Evolutionary conservation across 2,797 vertebrate species (phyloP), one percentile per base, ranked within the genome.

Genomic region (Tapera naevia): DNA sequence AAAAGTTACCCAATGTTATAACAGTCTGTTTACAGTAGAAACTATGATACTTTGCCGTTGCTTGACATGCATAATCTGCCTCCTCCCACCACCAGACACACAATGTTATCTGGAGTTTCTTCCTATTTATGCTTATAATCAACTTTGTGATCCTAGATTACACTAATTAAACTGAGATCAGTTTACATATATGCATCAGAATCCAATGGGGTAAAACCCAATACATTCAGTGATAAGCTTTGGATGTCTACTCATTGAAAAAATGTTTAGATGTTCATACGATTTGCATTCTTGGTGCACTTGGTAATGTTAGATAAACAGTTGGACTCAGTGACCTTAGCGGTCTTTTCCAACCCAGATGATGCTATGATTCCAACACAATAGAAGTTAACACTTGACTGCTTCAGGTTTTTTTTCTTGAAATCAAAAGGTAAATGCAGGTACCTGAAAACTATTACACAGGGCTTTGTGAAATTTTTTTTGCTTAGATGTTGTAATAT

Each of bases 1-100:
- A 48, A 81, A 78, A 86, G 27, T 9, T 64, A 79, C 73, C 16
- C 43, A 75, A 91, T 84, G 32, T 84, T 57, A 53, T 32, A 41
- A 35, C 32, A 86, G 16, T 50, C 12, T 89, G 3, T 43, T 56
- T 87, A 2, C 24, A 39, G 21, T 21, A 79, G 58, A 76, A 95
- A 33, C 3, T 30, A 22, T 65, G 50, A 50, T 0, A 57, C 1
- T 45, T 79, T 82, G 13, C 8, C 6, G 92, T 86, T 82, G 9
- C 28, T 64, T 82, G 48, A 62, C 25, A 56, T n/a, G 19, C 32
- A 54, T 30, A 69, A 81, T 53, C 3, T 66, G 5, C 11, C 4
- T 12, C 11, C 4, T 0, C 11, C 10, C 7, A 8, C 6, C 7
- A 4, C 27, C 16, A 48, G 15, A 6, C 8, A 71, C 21, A 74